Evolutionary conservation across 2,888 invertebrate species (phyloP).

Genomic region (Andrena fulva): DNA sequence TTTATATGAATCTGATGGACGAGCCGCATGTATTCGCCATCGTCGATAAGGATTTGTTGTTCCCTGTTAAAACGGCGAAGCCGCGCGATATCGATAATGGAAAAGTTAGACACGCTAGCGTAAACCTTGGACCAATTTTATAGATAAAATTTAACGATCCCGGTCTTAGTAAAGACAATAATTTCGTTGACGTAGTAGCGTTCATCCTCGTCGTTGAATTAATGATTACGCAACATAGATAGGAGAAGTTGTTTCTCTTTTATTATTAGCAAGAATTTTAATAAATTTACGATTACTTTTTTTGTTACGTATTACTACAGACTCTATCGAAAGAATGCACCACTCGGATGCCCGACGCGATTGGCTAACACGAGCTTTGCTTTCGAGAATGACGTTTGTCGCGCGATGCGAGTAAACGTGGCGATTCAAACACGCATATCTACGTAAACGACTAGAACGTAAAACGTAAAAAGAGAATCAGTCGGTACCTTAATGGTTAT

Average conservation of each 20-base stretch:
- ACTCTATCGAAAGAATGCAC: slow-evolving; percentile 17
- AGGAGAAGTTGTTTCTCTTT: slow-evolving; percentile 5
- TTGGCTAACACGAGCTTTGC: slow-evolving; percentile 14
- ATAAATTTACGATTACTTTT: slow-evolving; percentile 22
- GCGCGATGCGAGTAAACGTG: background rate
- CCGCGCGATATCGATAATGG: slow-evolving; percentile 25
- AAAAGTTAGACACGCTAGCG: slow-evolving; percentile 32
- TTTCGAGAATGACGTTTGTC: slow-evolving; percentile 13
- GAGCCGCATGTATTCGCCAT: slow-evolving; percentile 8
- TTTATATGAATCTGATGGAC: slow-evolving; percentile 15
- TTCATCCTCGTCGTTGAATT: slow-evolving; percentile 44
- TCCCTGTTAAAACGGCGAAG: background rate
- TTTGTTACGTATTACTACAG: slow-evolving; percentile 26
- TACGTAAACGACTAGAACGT: slow-evolving; percentile 26
- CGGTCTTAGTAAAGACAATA: slow-evolving; percentile 73
- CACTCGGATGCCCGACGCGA: slow-evolving; percentile 16
- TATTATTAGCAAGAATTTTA: slow-evolving; percentile 27
- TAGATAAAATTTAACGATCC: slow-evolving; percentile 51
- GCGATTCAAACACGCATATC: slow-evolving; percentile 13
- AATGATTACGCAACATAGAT: slow-evolving; percentile 7
- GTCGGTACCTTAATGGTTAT: slow-evolving; percentile 43
- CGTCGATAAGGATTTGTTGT: slow-evolving; percentile 7
- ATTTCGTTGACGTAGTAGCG: slow-evolving; percentile 60
- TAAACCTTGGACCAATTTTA: slow-evolving; percentile 73
- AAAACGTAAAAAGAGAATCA: slow-evolving; percentile 29